A percentile compares a stretch with the other conserved stretches of the same genome.
Conservation (phyloP, 2,888 invertebrate genomes). For the Strigamia crassipes region DNA sequence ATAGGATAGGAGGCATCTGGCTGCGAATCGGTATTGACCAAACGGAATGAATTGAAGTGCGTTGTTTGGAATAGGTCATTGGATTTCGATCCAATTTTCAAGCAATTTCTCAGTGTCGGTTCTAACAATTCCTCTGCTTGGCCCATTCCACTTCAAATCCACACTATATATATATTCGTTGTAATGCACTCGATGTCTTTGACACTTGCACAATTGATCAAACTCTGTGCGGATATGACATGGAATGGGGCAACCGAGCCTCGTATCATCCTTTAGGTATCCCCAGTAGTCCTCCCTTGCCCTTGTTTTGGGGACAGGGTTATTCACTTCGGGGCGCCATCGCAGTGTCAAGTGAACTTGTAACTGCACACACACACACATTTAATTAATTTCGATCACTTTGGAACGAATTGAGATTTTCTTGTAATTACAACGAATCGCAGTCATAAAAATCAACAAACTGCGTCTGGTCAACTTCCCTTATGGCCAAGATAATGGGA, state of each 20-base stretch:
- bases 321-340: background rate
- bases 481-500: background rate
- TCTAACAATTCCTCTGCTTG: slow-evolving; percentile 33
- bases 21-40: too few species aligned
- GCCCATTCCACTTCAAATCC: slow-evolving; percentile 46
- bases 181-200: slow-evolving; percentile 37
- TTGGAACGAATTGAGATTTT: background rate
- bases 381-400: background rate
- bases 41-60: background rate
- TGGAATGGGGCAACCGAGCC: slow-evolving; percentile 51
- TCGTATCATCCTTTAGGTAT: background rate
- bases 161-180: slow-evolving; percentile 10
- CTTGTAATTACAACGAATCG: background rate
- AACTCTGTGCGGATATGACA: slow-evolving; percentile 51
- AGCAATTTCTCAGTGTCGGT: background rate
- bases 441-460: too few species aligned
- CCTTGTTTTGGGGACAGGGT: background rate
- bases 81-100: background rate
- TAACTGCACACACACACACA: background rate
- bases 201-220: slow-evolving; percentile 27
- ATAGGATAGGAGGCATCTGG: too few species aligned
- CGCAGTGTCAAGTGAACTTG: background rate
- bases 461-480: too few species aligned
- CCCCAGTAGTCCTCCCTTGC: slow-evolving; percentile 12
- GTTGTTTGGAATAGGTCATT: background rate